These are phyloP conservation scores for Rhombomys opimus DNA, from an alignment of 2,113 vertebrate genomes.

Conservation along the genomic window DNA sequence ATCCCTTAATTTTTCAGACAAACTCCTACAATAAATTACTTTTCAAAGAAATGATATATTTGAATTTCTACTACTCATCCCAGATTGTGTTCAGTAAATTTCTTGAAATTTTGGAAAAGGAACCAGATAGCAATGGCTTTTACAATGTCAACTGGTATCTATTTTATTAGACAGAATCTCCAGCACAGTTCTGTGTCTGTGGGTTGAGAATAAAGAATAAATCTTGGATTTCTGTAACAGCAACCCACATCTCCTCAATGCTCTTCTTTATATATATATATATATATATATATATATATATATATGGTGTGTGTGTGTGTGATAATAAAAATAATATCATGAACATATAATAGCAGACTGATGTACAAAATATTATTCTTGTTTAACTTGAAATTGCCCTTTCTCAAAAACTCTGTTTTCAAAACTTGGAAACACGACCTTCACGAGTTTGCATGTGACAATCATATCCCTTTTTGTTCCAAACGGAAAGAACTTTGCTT, in stretches of 20 bases:
- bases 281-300: too few species aligned
- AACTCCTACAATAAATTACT: not conserved
- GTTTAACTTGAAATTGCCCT: constrained; percentile 1
- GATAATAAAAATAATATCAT: not conserved
- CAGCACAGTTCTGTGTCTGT: not conserved
- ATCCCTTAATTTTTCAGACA: constrained; percentile 19
- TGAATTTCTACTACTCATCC: not conserved
- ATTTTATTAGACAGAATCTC: not conserved
- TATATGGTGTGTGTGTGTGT: not conserved
- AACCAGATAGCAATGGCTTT: not conserved
- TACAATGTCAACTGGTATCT: not conserved
- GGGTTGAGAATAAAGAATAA: not conserved
- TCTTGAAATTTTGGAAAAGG: constrained; percentile 4
- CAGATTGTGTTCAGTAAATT: not conserved
- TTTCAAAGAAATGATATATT: constrained; percentile 20
- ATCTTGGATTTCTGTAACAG: not conserved
- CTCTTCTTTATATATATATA: not conserved
- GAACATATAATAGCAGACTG: not conserved
- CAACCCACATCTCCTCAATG: not conserved
- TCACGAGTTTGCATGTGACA: not conserved
- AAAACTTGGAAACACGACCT: constrained; percentile 42
- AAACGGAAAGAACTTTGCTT: not conserved
- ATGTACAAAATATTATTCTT: not conserved
- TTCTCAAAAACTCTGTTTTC: constrained; percentile 34
- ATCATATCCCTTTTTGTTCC: not conserved